Evolutionary conservation across 2,113 vertebrate genomes (phyloP).

Genomic region (Bujurquina vittata): DNA sequence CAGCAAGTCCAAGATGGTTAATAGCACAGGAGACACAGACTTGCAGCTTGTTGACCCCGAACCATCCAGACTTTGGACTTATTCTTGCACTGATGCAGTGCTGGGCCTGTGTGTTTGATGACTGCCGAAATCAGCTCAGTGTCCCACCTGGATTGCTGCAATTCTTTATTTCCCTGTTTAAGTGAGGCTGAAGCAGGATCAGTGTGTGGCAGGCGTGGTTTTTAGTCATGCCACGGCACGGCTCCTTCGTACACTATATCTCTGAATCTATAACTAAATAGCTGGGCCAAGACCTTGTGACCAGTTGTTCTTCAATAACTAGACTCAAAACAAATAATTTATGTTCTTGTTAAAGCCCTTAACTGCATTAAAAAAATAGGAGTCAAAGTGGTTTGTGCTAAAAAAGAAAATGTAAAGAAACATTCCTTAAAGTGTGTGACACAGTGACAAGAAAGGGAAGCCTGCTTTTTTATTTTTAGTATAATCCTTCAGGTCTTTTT

Average conservation of each 20-base stretch:
- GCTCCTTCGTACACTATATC: neutral
- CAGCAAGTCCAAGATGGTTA: neutral
- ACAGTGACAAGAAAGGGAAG: no score
- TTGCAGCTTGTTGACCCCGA: neutral
- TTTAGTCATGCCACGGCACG: neutral
- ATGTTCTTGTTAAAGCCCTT: neutral
- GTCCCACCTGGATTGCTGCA: neutral
- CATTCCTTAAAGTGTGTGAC: no score
- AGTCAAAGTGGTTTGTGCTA: neutral
- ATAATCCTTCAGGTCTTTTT: neutral
- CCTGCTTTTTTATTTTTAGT: neutral
- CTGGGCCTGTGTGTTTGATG: neutral
- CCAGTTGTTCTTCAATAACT: neutral
- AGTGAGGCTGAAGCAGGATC: no score
- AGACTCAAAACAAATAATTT: neutral
- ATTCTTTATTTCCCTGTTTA: no score
- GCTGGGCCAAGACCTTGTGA: neutral
- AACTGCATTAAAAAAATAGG: neutral
- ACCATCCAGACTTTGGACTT: neutral
- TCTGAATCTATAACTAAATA: neutral
- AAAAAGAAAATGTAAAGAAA: no score
- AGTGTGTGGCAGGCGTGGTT: neutral
- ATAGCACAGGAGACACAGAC: neutral
- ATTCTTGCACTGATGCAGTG: neutral
- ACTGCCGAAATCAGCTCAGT: neutral